Evolutionary conservation across 92 coral and sea anemone genomes (phyloP), one percentile per base, ranked within the genome.

Genomic region (Micromussa lordhowensis): DNA sequence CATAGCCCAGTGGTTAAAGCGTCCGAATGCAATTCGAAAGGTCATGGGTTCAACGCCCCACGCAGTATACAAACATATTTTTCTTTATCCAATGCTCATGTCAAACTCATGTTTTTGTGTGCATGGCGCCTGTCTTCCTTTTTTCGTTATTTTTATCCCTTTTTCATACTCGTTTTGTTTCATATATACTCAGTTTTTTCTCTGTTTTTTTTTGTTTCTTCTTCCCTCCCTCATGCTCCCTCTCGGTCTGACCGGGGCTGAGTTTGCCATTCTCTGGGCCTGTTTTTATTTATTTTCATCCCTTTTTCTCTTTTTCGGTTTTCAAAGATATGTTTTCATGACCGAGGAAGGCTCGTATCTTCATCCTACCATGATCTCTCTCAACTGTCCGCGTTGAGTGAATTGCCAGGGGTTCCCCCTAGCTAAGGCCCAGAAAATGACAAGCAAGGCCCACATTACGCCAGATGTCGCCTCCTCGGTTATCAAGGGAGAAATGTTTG

Each of bases 271-370:
- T 82, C 69, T 78, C 86, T 61, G 79, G 57, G 82, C 70, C 71
- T 30, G 30, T 36, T 36, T 36, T 5, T 36, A 36, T 36, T 36
- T 36, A 36, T 36, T 36, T 36, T 36, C 4, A 2, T 36, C 38
- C 38, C 4, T 36, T 36, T 36, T 68, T 76, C 36, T 82, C 49
- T 82, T 34, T 59, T 75, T 29, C 32, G 75, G 74, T 75, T 75
- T 75, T 32, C n/a, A 40, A 73, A 68, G 38, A 75, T 79, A 38
- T 58, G 72, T 63, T 85, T 68, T 68, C 74, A 73, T 75, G 89
- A 32, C 89, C 75, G 89, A 75, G 89, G 51, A 77, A 75, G 71
- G 75, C 58, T 68, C 89, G 83, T 64, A 85, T 55, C 75, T 85
- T 58, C 54, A 85, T 36, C 81, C 82, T 55, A 55, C 88, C 68